Conservation (phyloP, 2,888 invertebrate genomes). For the Iselma pallidipennis region DNA sequence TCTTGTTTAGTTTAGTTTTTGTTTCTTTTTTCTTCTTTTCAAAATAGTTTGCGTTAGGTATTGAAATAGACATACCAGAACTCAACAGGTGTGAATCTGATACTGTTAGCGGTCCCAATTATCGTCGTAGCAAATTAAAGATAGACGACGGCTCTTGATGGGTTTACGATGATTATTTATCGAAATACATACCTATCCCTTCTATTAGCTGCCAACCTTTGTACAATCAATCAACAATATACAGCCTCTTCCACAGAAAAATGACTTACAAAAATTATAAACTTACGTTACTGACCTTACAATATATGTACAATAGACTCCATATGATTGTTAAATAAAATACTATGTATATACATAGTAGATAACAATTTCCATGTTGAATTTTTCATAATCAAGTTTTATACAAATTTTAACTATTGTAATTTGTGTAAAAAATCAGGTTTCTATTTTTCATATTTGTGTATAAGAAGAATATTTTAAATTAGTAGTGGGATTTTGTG, state of each 20-base stretch:
- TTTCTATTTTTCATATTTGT: no score
- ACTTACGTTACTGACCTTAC: neutral
- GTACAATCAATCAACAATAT: neutral
- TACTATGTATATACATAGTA: no score
- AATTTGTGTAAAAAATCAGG: no score
- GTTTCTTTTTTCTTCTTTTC: constrained; percentile 10
- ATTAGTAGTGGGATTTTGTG: no score
- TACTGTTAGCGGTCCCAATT: constrained; percentile 14
- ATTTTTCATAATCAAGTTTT: no score
- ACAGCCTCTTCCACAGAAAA: neutral
- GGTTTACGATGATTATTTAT: no score
- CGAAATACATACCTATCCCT: neutral
- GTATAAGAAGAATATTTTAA: no score
- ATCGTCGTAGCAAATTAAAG: constrained; percentile 20
- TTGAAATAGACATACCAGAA: neutral
- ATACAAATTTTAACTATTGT: no score
- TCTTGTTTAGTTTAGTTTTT: neutral
- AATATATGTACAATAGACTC: neutral
- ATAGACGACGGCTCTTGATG: no score
- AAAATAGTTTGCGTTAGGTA: constrained; percentile 5
- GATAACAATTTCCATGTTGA: no score
- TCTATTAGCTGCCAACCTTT: neutral
- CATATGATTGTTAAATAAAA: no score
- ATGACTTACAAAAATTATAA: neutral
- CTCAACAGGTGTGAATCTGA: constrained; percentile 16